These are phyloP conservation scores for Florisuga fusca DNA, from an alignment of 2,797 vertebrate species.

Conservation along the genomic window DNA sequence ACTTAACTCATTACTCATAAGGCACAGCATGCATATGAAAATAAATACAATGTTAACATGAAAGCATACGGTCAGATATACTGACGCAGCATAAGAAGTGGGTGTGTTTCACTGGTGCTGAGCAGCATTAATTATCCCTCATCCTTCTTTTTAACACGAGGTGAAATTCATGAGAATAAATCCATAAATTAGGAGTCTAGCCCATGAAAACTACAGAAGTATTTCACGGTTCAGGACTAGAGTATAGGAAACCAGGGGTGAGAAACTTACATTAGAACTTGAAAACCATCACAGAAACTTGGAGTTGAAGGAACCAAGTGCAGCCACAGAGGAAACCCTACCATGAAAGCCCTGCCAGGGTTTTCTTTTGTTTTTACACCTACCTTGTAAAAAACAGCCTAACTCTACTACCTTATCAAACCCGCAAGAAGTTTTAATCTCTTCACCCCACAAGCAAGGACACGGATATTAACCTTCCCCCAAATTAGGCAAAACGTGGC, in stretches of 20 bases:
- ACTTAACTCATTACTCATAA: conserved; percentile 20
- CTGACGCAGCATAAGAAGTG: conserved; percentile 7
- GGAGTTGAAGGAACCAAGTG: neutral
- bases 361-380: neutral
- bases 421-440: neutral
- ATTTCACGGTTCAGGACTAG: neutral
- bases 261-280: neutral
- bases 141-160: neutral
- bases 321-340: neutral
- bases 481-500: neutral
- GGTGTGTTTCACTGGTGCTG: conserved; percentile 4
- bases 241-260: neutral
- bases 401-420: neutral
- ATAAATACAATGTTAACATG: neutral
- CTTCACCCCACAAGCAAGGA: neutral
- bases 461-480: too few relatives aligned
- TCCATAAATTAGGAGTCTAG: neutral
- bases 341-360: rapidly evolving
- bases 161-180: neutral
- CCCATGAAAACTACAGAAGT: neutral
- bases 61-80: conserved; percentile 11
- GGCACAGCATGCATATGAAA: neutral
- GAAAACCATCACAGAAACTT: neutral
- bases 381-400: rapidly evolving
- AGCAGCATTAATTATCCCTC: conserved; percentile 6